Conservation (phyloP, 2,113 vertebrate species). For the Donacobius atricapilla region DNA sequence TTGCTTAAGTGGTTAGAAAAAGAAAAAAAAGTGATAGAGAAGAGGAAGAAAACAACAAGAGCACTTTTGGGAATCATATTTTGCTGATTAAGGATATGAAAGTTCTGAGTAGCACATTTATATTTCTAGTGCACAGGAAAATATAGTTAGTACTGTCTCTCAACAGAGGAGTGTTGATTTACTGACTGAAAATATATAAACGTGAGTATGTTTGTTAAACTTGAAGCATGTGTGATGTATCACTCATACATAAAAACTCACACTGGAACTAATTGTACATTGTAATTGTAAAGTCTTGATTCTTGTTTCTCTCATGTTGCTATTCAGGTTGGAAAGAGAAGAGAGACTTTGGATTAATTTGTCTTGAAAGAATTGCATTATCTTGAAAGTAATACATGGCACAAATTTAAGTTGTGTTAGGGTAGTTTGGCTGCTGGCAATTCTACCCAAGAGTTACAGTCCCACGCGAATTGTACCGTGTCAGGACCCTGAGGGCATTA, state of each 20-base stretch:
- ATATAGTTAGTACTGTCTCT: background rate
- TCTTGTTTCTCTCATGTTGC: background rate
- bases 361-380: background rate
- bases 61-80: background rate
- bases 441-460: background rate
- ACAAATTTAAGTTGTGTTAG: background rate
- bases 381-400: background rate
- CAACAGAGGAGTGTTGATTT: background rate
- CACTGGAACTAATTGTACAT: background rate
- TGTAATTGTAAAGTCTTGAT: background rate
- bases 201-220: too few species aligned
- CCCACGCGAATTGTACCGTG: too few species aligned
- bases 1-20: background rate
- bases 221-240: background rate
- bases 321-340: background rate
- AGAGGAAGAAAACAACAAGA: background rate
- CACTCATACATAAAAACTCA: background rate
- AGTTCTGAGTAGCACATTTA: background rate
- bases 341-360: background rate
- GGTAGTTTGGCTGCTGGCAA: background rate
- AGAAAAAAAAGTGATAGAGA: background rate
- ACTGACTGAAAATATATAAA: background rate
- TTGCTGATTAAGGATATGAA: background rate
- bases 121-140: background rate
- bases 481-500: background rate